A percentile compares a stretch with the other conserved stretches of the same genome.
Evolutionary conservation across 2,888 invertebrate genomes (phyloP).

Genomic region (Myathropa florea): DNA sequence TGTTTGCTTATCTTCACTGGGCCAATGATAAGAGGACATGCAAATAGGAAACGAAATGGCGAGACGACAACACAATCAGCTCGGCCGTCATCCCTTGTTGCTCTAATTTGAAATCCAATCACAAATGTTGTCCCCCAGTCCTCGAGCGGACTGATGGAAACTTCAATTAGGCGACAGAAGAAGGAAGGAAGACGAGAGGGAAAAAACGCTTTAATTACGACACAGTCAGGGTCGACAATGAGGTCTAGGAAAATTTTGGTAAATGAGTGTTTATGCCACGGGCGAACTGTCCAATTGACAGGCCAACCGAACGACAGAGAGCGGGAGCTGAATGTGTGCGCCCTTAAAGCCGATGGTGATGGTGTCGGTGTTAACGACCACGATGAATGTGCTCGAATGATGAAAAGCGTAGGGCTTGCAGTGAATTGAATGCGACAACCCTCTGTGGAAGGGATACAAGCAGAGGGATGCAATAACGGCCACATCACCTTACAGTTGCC

Average conservation of each 20-base stretch:
- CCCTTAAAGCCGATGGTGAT: neutral
- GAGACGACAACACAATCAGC: neutral
- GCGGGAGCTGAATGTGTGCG: neutral
- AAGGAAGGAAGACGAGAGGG: neutral
- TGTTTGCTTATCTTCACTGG: neutral
- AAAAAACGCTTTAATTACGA: neutral
- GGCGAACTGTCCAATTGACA: neutral
- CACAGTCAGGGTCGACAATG: neutral
- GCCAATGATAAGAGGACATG: neutral
- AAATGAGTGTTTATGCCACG: neutral
- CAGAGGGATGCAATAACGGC: neutral
- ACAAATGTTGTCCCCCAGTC: neutral
- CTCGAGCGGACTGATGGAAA: neutral
- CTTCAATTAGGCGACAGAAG: neutral
- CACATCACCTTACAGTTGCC: neutral
- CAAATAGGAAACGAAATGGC: neutral
- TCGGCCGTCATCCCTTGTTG: neutral
- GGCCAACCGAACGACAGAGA: neutral
- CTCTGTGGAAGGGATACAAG: neutral
- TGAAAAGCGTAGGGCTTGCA: neutral
- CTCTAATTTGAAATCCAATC: constrained; percentile 26
- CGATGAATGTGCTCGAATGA: constrained; percentile 4
- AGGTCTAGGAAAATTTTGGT: neutral
- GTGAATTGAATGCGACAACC: neutral
- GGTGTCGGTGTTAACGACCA: constrained; percentile 23